Evolutionary conservation across 2,888 invertebrate species (phyloP).

Genomic region (Ormia ochracea): DNA sequence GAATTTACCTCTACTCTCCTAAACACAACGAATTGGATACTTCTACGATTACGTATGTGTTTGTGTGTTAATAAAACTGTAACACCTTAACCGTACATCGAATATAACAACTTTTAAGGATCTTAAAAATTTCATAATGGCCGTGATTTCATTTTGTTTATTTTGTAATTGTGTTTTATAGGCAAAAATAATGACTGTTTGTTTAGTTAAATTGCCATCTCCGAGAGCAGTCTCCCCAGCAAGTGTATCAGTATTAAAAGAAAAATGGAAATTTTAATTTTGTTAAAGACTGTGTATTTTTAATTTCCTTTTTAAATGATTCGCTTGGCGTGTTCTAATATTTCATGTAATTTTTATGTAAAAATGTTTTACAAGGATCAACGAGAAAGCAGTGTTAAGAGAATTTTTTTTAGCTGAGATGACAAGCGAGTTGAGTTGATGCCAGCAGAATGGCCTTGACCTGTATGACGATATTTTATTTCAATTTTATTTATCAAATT

Average conservation of each 20-base stretch:
- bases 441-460: no score
- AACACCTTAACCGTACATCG: neutral
- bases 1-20: neutral
- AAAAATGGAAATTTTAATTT: no score
- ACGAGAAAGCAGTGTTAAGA: no score
- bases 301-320: no score
- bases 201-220: neutral
- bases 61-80: neutral
- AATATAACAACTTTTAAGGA: neutral
- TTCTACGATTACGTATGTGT: neutral
- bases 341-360: no score
- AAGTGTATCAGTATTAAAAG: neutral
- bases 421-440: no score
- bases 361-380: no score
- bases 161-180: neutral
- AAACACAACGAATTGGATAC: neutral
- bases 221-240: neutral
- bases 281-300: no score
- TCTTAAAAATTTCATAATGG: neutral
- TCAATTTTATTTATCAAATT: no score
- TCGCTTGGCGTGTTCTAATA: no score
- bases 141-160: neutral
- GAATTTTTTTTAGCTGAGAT: no score
- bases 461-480: no score
- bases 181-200: constrained; percentile 12